These are phyloP conservation scores for Vesta saturnalis DNA, from an alignment of 2,888 invertebrate species.

Conservation along the genomic window DNA sequence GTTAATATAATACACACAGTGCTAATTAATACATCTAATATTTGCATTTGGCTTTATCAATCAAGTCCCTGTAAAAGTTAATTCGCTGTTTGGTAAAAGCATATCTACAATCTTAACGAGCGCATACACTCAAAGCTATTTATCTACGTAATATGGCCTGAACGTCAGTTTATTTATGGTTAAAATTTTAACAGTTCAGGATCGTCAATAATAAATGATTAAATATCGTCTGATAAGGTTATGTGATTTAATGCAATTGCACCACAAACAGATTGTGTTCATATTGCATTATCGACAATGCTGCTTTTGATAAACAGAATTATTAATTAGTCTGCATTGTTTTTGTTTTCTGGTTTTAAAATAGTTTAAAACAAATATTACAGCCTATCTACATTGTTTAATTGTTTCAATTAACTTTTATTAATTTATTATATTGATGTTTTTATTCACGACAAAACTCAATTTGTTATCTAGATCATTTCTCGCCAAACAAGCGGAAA, in stretches of 20 bases:
- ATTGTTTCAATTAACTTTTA: too few species aligned
- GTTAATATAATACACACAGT: neutral
- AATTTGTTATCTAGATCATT: too few species aligned
- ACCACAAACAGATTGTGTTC: neutral
- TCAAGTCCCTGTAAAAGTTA: neutral
- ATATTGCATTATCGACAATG: neutral
- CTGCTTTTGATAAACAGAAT: too few species aligned
- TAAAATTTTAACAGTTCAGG: neutral
- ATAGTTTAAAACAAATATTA: too few species aligned
- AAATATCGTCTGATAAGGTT: neutral
- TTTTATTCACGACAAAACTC: too few species aligned
- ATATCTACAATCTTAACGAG: slow-evolving; percentile 39
- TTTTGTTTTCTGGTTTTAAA: too few species aligned
- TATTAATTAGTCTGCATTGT: too few species aligned
- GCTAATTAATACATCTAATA: neutral
- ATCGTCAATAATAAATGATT: neutral
- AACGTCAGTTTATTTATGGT: slow-evolving; percentile 1
- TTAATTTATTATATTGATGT: too few species aligned
- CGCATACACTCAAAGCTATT: slow-evolving; percentile 34
- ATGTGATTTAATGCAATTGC: neutral
- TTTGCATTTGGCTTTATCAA: neutral
- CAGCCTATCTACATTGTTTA: too few species aligned
- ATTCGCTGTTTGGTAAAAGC: slow-evolving; percentile 5
- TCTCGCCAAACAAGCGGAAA: too few species aligned
- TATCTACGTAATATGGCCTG: neutral